These are phyloP conservation scores for Ptilodon capucinus DNA, from an alignment of 2,888 invertebrate species.

Conservation along the genomic window DNA sequence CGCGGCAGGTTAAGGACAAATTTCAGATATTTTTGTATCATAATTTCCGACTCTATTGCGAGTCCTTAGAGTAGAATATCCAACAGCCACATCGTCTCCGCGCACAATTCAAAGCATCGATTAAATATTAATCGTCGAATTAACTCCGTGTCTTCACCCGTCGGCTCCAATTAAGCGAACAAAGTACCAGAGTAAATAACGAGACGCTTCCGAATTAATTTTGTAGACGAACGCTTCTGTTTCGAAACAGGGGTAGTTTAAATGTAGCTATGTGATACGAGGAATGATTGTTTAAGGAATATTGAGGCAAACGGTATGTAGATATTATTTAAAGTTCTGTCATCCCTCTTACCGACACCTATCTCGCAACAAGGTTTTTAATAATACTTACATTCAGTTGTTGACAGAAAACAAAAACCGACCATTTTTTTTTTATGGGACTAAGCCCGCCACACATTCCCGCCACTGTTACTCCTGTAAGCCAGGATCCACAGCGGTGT, in stretches of 20 bases:
- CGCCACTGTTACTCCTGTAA: too few species aligned
- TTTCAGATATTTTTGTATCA: too few species aligned
- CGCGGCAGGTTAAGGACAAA: too few species aligned
- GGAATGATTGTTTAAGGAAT: slow-evolving; percentile 1
- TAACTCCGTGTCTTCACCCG: slow-evolving; percentile 73
- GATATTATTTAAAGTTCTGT: neutral
- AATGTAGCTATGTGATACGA: slow-evolving; percentile 40
- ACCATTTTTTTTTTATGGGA: too few species aligned
- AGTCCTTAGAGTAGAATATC: neutral
- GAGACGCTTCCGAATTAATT: slow-evolving; percentile 70
- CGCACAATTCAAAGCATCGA: slow-evolving; percentile 41
- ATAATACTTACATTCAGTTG: too few species aligned
- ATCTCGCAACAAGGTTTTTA: too few species aligned
- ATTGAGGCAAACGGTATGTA: slow-evolving; percentile 3
- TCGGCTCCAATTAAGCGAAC: slow-evolving; percentile 79
- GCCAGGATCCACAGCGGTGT: too few species aligned
- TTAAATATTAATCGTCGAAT: slow-evolving; percentile 81
- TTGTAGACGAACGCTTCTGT: slow-evolving; percentile 57
- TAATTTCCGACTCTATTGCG: neutral
- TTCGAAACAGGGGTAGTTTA: slow-evolving; percentile 53
- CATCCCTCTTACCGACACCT: too few species aligned
- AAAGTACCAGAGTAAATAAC: slow-evolving; percentile 79
- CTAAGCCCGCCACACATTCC: too few species aligned
- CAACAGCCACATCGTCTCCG: slow-evolving; percentile 9
- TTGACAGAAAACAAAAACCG: too few species aligned